phyloP scores from a whole-genome alignment of 2,888 invertebrate genomes.

The Chymomyza fuscimana region DNA sequence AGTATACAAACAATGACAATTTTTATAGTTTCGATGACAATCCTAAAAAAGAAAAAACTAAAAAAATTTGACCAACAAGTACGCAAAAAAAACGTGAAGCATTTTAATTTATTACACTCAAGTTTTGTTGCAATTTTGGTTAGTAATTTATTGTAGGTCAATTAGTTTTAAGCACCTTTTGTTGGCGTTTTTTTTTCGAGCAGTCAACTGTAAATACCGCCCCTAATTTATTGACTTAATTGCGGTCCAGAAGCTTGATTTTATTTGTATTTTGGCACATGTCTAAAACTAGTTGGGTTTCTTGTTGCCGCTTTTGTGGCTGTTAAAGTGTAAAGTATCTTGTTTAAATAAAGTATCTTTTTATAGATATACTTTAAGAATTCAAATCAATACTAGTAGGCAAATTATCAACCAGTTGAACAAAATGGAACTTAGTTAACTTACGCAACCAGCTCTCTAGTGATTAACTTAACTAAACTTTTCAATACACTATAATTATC shows the following conservation, averaged over 20 bases:
- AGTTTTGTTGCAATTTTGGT: constrained; percentile 26
- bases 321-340: not conserved
- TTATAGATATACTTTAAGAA: not conserved
- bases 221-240: constrained; percentile 11
- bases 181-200: not conserved
- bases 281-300: not conserved
- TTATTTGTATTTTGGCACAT: not conserved
- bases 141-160: constrained; percentile 3
- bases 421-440: not conserved
- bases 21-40: constrained; percentile 1
- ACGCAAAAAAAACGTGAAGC: constrained; percentile 25
- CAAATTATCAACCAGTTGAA: not conserved
- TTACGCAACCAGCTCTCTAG: not conserved
- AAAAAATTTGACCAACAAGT: constrained; percentile 3
- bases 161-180: not conserved
- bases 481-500: constrained; percentile 5
- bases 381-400: not conserved
- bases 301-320: not conserved
- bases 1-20: not conserved
- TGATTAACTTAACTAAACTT: not conserved
- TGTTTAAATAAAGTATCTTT: not conserved
- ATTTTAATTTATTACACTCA: constrained; percentile 59
- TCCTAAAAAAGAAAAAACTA: not conserved
- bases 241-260: constrained; percentile 19
- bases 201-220: not conserved